A percentile compares a stretch with the other conserved stretches of the same genome.
Conservation (phyloP, 2,888 invertebrate genomes). For the Cerastoderma edule region DNA sequence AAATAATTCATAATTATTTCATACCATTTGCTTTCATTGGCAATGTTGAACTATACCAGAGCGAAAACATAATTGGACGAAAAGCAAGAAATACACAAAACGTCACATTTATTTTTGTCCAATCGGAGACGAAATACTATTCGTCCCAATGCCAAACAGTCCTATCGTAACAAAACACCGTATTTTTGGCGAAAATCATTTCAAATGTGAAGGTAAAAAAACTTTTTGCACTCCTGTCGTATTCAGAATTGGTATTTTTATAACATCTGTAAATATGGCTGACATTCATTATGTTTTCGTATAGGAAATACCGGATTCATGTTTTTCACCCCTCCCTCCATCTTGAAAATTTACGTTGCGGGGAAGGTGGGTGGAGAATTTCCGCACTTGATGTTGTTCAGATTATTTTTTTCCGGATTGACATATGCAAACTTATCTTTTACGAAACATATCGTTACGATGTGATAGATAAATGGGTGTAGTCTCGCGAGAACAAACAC, state of each 20-base stretch:
- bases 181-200: background rate
- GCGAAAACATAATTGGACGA: no score
- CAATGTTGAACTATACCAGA: no score
- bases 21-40: no score
- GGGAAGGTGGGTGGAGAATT: slow-evolving; percentile 49
- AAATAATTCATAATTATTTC: no score
- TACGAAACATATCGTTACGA: no score
- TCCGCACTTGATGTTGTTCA: slow-evolving; percentile 13
- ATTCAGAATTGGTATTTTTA: background rate
- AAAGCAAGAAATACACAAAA: no score
- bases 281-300: background rate
- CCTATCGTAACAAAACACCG: no score
- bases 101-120: background rate
- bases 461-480: no score
- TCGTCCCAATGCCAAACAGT: background rate
- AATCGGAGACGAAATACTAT: background rate
- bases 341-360: slow-evolving; percentile 42
- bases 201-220: slow-evolving; percentile 9
- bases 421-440: background rate
- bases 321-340: slow-evolving; percentile 55
- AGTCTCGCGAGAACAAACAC: no score
- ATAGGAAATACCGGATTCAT: background rate
- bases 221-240: background rate
- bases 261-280: background rate
- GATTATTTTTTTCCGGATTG: background rate